Evolutionary conservation across 2,113 vertebrate genomes (phyloP).

Genomic region (Mustela nigripes): DNA sequence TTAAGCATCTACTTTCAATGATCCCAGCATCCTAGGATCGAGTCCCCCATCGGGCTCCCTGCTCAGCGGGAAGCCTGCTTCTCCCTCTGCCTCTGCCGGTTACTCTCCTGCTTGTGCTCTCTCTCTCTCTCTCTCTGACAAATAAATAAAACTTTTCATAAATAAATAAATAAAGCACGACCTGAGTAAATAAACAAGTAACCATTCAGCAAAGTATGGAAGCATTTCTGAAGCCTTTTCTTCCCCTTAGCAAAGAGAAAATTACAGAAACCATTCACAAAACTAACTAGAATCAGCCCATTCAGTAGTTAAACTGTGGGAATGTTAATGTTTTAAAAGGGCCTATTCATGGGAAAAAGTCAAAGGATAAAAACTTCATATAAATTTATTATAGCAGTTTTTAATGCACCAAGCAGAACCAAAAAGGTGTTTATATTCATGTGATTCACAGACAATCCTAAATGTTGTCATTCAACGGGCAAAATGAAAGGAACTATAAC

Average conservation of each 20-base stretch:
- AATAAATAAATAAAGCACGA: neutral
- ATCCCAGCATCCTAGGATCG: too few relatives aligned
- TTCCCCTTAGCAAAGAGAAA: constrained; percentile 41
- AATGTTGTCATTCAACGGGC: constrained; percentile 70
- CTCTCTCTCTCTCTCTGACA: too few relatives aligned
- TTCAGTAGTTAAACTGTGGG: constrained; percentile 69
- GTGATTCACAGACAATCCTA: constrained; percentile 72
- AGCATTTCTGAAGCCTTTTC: constrained; percentile 52
- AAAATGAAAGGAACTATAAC: constrained; percentile 74
- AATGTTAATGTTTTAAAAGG: constrained; percentile 75
- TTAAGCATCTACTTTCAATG: too few relatives aligned
- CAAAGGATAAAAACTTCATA: constrained; percentile 79
- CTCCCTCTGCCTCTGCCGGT: too few relatives aligned
- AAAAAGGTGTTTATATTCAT: constrained; percentile 74
- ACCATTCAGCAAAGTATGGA: constrained; percentile 43
- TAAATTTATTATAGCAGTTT: constrained; percentile 81
- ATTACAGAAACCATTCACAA: constrained; percentile 67
- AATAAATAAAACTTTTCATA: too few relatives aligned
- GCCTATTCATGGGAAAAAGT: constrained; percentile 70
- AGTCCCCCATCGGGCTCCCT: too few relatives aligned
- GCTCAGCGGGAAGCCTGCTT: too few relatives aligned
- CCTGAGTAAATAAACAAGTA: constrained; percentile 63
- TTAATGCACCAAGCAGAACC: constrained; percentile 76
- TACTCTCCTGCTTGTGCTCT: too few relatives aligned
- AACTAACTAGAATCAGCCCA: constrained; percentile 71